Evolutionary conservation across 2,888 invertebrate genomes (phyloP).

Genomic region (Heliothis peltigera): DNA sequence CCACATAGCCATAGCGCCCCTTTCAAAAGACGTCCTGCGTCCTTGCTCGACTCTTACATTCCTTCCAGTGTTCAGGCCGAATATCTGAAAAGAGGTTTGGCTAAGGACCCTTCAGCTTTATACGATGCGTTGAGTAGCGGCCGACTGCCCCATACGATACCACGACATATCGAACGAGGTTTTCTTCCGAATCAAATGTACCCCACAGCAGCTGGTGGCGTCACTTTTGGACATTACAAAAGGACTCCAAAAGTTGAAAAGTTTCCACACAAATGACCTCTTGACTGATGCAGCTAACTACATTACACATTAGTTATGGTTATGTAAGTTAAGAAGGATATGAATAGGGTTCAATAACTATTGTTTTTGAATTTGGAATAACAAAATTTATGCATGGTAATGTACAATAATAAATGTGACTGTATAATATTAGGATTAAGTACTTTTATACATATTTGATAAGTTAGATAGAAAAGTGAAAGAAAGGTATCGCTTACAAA

Average conservation of each 20-base stretch:
- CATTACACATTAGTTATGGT: constrained; percentile 4
- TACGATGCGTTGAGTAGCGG: constrained; percentile 84
- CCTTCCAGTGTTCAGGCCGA: constrained; percentile 89
- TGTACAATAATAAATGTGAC: constrained; percentile 23
- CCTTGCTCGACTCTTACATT: constrained; percentile 90
- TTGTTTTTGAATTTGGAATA: background rate
- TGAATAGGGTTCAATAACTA: background rate
- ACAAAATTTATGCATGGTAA: constrained; percentile 4
- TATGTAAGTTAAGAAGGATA: background rate
- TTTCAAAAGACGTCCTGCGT: constrained; percentile 82
- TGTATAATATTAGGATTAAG: constrained; percentile 33
- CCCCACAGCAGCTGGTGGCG: constrained; percentile 83
- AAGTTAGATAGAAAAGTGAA: constrained; percentile 9
- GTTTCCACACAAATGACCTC: constrained; percentile 61
- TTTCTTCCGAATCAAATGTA: constrained; percentile 88
- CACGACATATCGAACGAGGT: constrained; percentile 82
- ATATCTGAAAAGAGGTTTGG: constrained; percentile 83
- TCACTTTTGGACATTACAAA: constrained; percentile 85
- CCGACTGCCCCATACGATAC: constrained; percentile 69
- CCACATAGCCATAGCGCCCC: constrained; percentile 71
- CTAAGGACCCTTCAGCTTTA: constrained; percentile 81
- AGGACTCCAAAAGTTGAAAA: constrained; percentile 80
- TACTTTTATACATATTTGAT: constrained; percentile 3
- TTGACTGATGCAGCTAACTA: constrained; percentile 47
- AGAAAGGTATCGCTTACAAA: constrained; percentile 17